Evolutionary conservation across 2,113 vertebrate genomes (phyloP), one percentile per base, ranked within the genome.

Genomic region (Centropristis striata): DNA sequence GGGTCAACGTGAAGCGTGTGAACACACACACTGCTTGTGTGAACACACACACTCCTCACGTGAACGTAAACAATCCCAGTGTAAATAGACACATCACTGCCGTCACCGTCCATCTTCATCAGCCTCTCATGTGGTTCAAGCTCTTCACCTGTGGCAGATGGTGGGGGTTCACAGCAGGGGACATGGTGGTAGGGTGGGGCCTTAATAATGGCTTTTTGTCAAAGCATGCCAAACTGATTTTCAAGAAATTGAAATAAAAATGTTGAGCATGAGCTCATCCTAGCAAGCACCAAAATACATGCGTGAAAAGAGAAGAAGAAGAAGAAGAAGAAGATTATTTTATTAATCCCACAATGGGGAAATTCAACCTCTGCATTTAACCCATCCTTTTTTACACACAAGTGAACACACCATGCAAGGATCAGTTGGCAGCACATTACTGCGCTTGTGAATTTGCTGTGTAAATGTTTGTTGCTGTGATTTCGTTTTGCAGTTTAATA

Each of bases 141-240:
- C 12, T 74, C 63, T 11, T 86, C 88, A 88, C 83, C 75, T 90
- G 87, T 86, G 65, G 47, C 28, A 36, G 50, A 58, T 37, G 41
- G 68, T 18, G 64, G 37, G 27, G 59, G 64, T 5, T 18, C 50
- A 51, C 42, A 25, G 76, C 57, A 27, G 68, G 81, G 36, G 71
- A n/a, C 1, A 0, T 41, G 37, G 44, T 16, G 15, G 15, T 8
- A 37, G 9, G 63, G n/a, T 12, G 18, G 16, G 21, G 41, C 32
- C 32, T 32, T 4, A 32, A 32, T 32, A 32, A 46, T 3, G 10
- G 18, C 4, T 53, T 63, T 73, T 42, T 7, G 53, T 51, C 12
- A 42, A 27, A 61, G n/a, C 15, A 20, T 47, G 41, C 20, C 14
- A 68, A 41, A 41, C 23, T 57, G 39, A 18, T 47, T n/a, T 21